Evolutionary conservation across 1,140 invertebrate species (phyloP).

Genomic region (Aethina tumida): DNA sequence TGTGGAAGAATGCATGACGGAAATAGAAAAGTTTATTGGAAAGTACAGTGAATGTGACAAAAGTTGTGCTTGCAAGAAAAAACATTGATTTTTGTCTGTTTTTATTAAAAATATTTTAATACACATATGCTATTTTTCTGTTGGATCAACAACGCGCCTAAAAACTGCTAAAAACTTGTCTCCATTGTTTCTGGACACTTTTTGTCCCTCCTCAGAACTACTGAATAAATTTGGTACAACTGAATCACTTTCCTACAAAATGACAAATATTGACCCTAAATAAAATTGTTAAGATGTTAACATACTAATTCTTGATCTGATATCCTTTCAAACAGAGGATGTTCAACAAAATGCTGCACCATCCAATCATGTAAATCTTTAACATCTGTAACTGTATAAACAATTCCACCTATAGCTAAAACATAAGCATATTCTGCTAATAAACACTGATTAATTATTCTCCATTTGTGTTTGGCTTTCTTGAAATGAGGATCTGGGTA

Average conservation of each 20-base stretch:
- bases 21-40: neutral
- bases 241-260: conserved; percentile 61
- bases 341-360: conserved; percentile 79
- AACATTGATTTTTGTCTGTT: conserved; percentile 2
- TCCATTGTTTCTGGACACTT: conserved; percentile 92
- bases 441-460: conserved; percentile 89
- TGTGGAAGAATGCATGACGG: neutral
- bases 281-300: conserved; percentile 7
- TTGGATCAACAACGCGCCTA: conserved; percentile 52
- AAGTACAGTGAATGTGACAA: neutral
- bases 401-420: conserved; percentile 67
- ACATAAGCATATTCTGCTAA: conserved; percentile 97
- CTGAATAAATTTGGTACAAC: conserved; percentile 82
- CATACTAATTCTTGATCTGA: conserved; percentile 64
- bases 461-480: conserved; percentile 98
- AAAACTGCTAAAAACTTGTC: conserved; percentile 91
- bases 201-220: conserved; percentile 96
- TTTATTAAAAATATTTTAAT: conserved; percentile 11
- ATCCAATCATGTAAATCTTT: conserved; percentile 98
- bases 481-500: conserved; percentile 99
- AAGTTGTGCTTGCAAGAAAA: neutral
- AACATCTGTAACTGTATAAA: conserved; percentile 98
- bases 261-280: neutral
- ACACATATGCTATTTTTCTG: conserved; percentile 9
- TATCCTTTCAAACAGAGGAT: conserved; percentile 82